phyloP scores from a whole-genome alignment of 2,113 vertebrate species.

The Macroglossus sobrinus region DNA sequence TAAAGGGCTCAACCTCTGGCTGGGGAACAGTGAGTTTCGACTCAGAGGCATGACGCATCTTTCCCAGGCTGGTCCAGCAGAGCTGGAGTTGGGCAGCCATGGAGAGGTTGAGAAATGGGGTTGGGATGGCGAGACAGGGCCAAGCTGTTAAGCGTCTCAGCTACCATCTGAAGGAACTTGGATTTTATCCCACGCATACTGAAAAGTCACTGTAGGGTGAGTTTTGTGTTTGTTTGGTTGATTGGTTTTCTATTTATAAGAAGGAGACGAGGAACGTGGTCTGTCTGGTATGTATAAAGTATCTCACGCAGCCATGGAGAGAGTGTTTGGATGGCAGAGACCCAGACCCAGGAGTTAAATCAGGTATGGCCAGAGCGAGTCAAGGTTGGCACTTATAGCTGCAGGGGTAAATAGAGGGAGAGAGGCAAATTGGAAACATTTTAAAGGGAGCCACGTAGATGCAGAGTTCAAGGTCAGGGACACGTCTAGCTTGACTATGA shows the following conservation, averaged over 20 bases:
- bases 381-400: rapidly evolving
- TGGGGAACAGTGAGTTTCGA: neutral
- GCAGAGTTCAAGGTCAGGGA: rapidly evolving
- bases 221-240: neutral
- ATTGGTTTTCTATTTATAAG: neutral
- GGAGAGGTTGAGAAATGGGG: neutral
- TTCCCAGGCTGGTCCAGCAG: rapidly evolving
- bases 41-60: neutral
- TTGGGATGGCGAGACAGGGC: neutral
- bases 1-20: neutral
- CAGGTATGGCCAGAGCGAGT: neutral
- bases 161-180: neutral
- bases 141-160: neutral
- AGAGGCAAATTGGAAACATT: neutral
- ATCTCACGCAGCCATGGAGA: neutral
- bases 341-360: neutral
- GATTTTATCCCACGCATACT: rapidly evolving
- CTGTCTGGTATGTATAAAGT: neutral
- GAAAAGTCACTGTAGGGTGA: neutral
- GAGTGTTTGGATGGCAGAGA: neutral
- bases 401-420: neutral
- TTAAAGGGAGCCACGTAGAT: neutral
- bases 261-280: neutral
- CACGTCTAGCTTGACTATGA: neutral
- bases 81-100: neutral